These are phyloP conservation scores for Drosophila sulfurigaster DNA, from an alignment of 1,140 invertebrate genomes.

Conservation along the genomic window DNA sequence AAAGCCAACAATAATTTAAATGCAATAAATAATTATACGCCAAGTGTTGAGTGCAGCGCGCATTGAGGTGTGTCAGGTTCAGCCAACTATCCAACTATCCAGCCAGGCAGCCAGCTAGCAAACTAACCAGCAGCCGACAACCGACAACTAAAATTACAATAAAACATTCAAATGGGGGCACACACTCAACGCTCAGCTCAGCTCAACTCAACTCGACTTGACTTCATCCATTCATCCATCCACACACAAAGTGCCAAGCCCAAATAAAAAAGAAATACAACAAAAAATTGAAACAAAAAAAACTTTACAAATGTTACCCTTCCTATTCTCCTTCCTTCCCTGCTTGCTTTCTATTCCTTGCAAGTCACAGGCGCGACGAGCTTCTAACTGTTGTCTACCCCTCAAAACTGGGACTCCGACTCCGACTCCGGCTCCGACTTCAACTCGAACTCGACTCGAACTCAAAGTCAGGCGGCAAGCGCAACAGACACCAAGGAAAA, in stretches of 20 bases:
- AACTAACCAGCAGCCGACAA: constrained; percentile 47
- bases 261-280: constrained; percentile 21
- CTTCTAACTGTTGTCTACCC: constrained; percentile 19
- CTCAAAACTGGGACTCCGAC: neutral
- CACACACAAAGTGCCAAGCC: constrained; percentile 34
- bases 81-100: constrained; percentile 73
- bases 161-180: constrained; percentile 53
- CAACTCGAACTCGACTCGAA: constrained; percentile 7
- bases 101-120: constrained; percentile 48
- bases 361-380: constrained; percentile 10
- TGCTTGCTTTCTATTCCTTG: constrained; percentile 6
- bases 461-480: neutral
- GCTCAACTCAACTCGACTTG: constrained; percentile 2
- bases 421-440: neutral
- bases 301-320: constrained; percentile 20
- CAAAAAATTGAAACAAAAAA: constrained; percentile 3
- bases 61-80: constrained; percentile 79
- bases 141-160: constrained; percentile 58
- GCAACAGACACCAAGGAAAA: constrained; percentile 19
- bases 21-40: constrained; percentile 84
- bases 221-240: constrained; percentile 7
- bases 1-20: constrained; percentile 80
- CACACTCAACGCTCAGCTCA: neutral
- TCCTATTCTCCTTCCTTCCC: neutral
- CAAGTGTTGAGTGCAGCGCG: constrained; percentile 81